Evolutionary conservation across 2,888 invertebrate species (phyloP), one percentile per base, ranked within the genome.

Genomic region (Belgica antarctica): DNA sequence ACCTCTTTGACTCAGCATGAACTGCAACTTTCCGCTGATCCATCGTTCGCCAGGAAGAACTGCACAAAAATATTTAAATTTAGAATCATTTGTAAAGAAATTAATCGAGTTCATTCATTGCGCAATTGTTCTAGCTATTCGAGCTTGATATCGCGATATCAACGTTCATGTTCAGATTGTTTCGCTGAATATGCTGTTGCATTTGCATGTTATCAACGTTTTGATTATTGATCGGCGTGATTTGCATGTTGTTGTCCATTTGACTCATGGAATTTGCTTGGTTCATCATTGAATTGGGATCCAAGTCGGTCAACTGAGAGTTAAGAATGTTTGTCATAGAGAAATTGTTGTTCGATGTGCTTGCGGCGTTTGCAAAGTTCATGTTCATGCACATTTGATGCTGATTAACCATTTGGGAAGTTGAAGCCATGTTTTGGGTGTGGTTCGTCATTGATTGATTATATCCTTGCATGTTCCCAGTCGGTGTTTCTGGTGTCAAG

Each of bases 21-120:
- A 80, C 75, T 80, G 80, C 73, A 80, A 76, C 75, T 80, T 80
- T 72, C 80, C 80, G 73, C 79, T 77, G 73, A 77, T 80, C 80
- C 80, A 80, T 75, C 78, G 79, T 73, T 80, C 80, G 71, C 80
- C 80, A 62, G 80, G 80, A 73, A 79, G 77, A 75, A 80, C 80
- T 80, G 74, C 62, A 10, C 25, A n/a, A n/a, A n/a, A n/a, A n/a
- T n/a, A n/a, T n/a, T n/a, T n/a, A n/a, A n/a, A n/a, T n/a, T n/a
- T n/a, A n/a, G n/a, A n/a, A n/a, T n/a, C n/a, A n/a, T n/a, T n/a
- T n/a, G n/a, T n/a, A n/a, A n/a, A n/a, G n/a, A n/a, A n/a, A n/a
- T n/a, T n/a, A n/a, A n/a, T n/a, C n/a, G n/a, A n/a, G n/a, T n/a
- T 52, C 52, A 52, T 52, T 52, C 52, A 52, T 52, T 52, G 52